Conservation (phyloP, 2,888 invertebrate species). For the Heliconius hortense region DNA sequence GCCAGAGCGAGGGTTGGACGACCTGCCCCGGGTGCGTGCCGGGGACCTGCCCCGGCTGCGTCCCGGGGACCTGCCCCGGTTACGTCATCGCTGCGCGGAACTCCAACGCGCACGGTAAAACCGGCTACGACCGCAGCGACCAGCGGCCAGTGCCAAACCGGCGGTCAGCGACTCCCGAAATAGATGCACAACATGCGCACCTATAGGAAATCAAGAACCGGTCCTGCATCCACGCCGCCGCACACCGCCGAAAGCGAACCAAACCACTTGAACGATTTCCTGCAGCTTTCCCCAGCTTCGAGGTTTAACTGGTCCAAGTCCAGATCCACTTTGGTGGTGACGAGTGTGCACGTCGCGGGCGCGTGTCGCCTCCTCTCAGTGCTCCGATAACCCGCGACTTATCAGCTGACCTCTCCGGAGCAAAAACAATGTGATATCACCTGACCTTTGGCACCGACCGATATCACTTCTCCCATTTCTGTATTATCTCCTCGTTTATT, state of each 20-base stretch:
- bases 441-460: constrained; percentile 47
- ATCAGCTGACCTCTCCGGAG: constrained; percentile 44
- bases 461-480: constrained; percentile 40
- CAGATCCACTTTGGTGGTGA: constrained; percentile 33
- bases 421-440: constrained; percentile 47
- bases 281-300: constrained; percentile 67
- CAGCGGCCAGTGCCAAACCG: constrained; percentile 57
- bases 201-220: constrained; percentile 75
- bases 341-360: constrained; percentile 33
- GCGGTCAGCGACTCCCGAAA: constrained; percentile 81
- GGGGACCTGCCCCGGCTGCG: constrained; percentile 53
- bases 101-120: constrained; percentile 58
- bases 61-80: constrained; percentile 53
- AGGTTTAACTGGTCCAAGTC: constrained; percentile 44
- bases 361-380: constrained; percentile 36
- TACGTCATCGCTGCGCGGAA: constrained; percentile 61
- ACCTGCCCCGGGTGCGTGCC: no score
- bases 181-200: constrained; percentile 73
- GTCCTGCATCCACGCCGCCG: constrained; percentile 53
- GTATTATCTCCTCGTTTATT: constrained; percentile 32
- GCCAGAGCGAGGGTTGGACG: no score
- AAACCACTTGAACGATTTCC: constrained; percentile 56
- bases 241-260: constrained; percentile 63
- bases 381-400: constrained; percentile 45
- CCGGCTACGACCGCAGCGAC: constrained; percentile 52